Conservation (phyloP, 2,888 invertebrate genomes). For the Dermolepida albohirtum region DNA sequence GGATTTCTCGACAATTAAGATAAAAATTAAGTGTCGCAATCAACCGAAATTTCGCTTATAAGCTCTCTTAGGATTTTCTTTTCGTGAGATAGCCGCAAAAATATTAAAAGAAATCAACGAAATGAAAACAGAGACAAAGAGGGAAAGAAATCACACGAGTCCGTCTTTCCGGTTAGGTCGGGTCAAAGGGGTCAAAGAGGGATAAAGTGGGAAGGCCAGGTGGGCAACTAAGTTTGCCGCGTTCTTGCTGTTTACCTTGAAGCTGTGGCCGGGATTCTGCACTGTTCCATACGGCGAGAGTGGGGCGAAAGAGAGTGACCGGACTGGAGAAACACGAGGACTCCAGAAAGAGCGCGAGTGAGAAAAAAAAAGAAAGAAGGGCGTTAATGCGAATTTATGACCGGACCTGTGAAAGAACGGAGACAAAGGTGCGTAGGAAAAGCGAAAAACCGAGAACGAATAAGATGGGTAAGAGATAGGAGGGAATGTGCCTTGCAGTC, state of each 20-base stretch:
- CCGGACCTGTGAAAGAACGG: constrained; percentile 35
- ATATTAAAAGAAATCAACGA: constrained; percentile 17
- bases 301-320: neutral
- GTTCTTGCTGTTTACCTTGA: constrained; percentile 42
- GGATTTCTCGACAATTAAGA: no score
- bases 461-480: neutral
- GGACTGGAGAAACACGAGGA: neutral
- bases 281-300: neutral
- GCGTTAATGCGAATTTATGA: constrained; percentile 48
- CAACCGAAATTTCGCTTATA: no score
- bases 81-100: no score
- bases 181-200: constrained; percentile 40
- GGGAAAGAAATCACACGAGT: constrained; percentile 6
- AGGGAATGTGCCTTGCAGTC: constrained; percentile 18
- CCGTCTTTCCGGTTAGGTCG: constrained; percentile 27
- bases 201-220: constrained; percentile 43
- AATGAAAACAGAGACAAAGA: constrained; percentile 18
- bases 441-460: constrained; percentile 14
- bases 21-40: no score
- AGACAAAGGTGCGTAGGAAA: constrained; percentile 30
- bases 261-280: constrained; percentile 10
- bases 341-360: neutral
- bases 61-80: no score
- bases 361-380: constrained; percentile 1
- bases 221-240: constrained; percentile 44